Evolutionary conservation across 1,140 invertebrate species (phyloP).

Genomic region (Campoletis sonorensis): DNA sequence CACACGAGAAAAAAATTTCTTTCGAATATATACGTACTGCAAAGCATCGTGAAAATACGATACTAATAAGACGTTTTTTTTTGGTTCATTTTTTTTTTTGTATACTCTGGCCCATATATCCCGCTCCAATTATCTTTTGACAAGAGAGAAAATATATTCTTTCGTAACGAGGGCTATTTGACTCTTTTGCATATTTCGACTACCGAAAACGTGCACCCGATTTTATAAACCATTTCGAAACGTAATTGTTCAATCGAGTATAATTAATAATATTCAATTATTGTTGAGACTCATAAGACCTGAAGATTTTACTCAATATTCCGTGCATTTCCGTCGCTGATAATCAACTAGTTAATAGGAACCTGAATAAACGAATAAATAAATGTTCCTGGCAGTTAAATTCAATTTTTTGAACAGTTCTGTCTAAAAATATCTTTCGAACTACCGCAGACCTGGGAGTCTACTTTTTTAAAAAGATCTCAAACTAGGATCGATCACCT

Average conservation of each 20-base stretch:
- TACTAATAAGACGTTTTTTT: constrained; percentile 31
- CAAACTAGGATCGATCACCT: not conserved
- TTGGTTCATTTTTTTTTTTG: not conserved
- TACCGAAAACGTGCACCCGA: constrained; percentile 24
- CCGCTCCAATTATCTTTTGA: constrained; percentile 34
- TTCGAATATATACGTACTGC: not conserved
- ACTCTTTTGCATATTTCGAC: constrained; percentile 28
- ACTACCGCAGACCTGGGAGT: too few relatives aligned
- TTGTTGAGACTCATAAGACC: too few relatives aligned
- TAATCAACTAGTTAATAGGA: too few relatives aligned
- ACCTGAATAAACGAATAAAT: too few relatives aligned
- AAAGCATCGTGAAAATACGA: constrained; percentile 28
- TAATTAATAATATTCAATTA: not conserved
- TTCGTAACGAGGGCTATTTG: constrained; percentile 29
- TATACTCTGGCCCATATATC: constrained; percentile 17
- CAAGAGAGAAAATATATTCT: constrained; percentile 11
- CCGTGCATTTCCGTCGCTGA: too few relatives aligned
- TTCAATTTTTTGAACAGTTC: too few relatives aligned
- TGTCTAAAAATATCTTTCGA: too few relatives aligned
- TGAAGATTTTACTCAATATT: too few relatives aligned
- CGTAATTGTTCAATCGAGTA: not conserved
- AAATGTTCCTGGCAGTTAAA: too few relatives aligned
- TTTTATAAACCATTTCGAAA: not conserved
- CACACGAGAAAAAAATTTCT: constrained; percentile 27
- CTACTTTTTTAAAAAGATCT: too few relatives aligned